A percentile compares a stretch with the other conserved stretches of the same genome.
Conservation (phyloP, 1,140 invertebrate species). For the Ptiloglossa arizonensis region DNA sequence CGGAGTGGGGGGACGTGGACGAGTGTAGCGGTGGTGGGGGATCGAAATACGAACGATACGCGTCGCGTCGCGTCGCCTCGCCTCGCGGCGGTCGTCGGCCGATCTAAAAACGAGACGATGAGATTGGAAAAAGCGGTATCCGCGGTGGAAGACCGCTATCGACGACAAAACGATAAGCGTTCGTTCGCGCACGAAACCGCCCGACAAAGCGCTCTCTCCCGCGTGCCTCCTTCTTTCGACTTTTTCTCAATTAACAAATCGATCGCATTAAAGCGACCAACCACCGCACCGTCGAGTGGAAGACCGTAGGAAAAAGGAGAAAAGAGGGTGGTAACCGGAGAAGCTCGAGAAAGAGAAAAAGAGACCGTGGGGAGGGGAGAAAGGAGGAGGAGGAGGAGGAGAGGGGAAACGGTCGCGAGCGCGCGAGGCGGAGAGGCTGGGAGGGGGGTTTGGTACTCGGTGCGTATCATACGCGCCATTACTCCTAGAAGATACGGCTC, state of each 20-base stretch:
- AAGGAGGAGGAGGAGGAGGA: neutral
- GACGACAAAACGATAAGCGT: neutral
- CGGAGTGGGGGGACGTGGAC: no score
- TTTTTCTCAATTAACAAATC: conserved; percentile 24
- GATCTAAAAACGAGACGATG: neutral
- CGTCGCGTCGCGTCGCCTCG: no score
- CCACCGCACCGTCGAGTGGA: neutral
- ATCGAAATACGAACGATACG: neutral
- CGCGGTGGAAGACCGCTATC: no score
- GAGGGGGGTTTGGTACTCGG: conserved; percentile 27
- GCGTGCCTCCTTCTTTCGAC: neutral
- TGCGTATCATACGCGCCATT: conserved; percentile 71
- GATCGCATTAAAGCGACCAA: conserved; percentile 12
- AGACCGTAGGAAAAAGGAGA: neutral
- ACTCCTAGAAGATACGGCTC: conserved; percentile 72
- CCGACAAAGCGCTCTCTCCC: conserved; percentile 14
- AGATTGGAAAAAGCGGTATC: neutral
- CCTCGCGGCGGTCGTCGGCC: no score
- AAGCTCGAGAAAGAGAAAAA: neutral
- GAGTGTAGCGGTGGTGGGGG: no score
- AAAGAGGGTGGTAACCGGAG: neutral
- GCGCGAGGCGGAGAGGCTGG: neutral
- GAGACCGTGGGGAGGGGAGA: neutral
- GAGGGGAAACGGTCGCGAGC: neutral
- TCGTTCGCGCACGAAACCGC: neutral